A percentile compares a stretch with the other conserved stretches of the same genome.
Conservation (phyloP, 2,797 vertebrate species). For the Coregonus suidteri region DNA sequence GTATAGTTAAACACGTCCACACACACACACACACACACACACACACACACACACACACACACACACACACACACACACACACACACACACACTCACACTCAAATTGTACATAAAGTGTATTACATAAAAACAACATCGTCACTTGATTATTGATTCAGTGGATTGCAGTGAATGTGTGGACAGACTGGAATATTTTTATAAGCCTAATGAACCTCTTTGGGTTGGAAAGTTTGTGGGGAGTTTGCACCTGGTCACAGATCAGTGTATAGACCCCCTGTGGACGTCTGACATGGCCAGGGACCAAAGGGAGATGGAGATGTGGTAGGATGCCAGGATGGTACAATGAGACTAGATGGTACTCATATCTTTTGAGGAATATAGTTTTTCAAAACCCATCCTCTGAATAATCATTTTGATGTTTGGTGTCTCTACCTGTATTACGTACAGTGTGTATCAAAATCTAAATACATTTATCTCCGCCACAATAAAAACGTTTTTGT, state of each 20-base stretch:
- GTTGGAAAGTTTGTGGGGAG: not conserved
- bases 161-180: not conserved
- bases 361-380: not conserved
- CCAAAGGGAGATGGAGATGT: not conserved
- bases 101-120: too few species aligned
- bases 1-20: too few species aligned
- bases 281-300: not conserved
- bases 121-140: too few species aligned
- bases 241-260: slow-evolving; percentile 8
- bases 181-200: not conserved
- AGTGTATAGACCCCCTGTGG: not conserved
- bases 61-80: too few species aligned
- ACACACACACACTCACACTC: too few species aligned
- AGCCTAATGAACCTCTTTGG: not conserved
- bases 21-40: too few species aligned
- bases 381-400: not conserved
- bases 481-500: not conserved
- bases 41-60: too few species aligned
- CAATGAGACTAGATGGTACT: not conserved
- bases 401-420: not conserved
- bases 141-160: too few species aligned
- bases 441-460: not conserved
- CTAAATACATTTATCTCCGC: not conserved
- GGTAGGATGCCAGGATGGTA: not conserved
- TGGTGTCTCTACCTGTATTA: not conserved